These are phyloP conservation scores for Xestia ashworthii DNA, from an alignment of 2,888 invertebrate genomes.

Conservation along the genomic window DNA sequence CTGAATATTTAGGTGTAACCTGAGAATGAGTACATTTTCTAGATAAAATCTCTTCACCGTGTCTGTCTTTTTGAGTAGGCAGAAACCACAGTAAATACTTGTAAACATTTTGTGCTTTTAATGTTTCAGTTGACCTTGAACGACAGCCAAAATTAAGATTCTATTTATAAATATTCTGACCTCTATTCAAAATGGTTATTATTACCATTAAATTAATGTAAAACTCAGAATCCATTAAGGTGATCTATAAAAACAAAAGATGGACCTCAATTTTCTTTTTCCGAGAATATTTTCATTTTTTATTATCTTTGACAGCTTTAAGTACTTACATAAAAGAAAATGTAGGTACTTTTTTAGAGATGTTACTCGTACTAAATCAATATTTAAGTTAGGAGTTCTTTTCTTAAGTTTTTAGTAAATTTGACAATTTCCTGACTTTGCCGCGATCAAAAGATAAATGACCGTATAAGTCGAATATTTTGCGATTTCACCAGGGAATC, in stretches of 20 bases:
- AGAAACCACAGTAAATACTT: neutral
- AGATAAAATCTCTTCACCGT: neutral
- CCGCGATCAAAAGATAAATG: neutral
- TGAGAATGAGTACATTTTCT: neutral
- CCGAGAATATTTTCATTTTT: constrained; percentile 15
- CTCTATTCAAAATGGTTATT: neutral
- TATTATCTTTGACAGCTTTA: constrained; percentile 26
- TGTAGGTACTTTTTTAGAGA: constrained; percentile 1
- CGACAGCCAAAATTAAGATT: neutral
- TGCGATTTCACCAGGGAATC: no score
- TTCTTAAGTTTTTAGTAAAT: constrained; percentile 18
- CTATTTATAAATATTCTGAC: constrained; percentile 9
- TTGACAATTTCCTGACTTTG: constrained; percentile 24
- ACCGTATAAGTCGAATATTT: no score
- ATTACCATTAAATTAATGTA: constrained; percentile 26
- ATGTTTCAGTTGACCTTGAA: neutral
- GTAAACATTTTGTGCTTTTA: neutral
- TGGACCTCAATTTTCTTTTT: constrained; percentile 13
- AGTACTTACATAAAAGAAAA: constrained; percentile 16
- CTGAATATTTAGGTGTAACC: neutral
- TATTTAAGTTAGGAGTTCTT: constrained; percentile 12
- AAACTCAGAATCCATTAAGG: constrained; percentile 22
- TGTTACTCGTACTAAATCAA: constrained; percentile 21
- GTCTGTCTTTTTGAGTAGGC: neutral
- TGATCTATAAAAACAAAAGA: constrained; percentile 22